phyloP scores from a whole-genome alignment of 1,140 invertebrate genomes.

The Drosophila ambigua region DNA sequence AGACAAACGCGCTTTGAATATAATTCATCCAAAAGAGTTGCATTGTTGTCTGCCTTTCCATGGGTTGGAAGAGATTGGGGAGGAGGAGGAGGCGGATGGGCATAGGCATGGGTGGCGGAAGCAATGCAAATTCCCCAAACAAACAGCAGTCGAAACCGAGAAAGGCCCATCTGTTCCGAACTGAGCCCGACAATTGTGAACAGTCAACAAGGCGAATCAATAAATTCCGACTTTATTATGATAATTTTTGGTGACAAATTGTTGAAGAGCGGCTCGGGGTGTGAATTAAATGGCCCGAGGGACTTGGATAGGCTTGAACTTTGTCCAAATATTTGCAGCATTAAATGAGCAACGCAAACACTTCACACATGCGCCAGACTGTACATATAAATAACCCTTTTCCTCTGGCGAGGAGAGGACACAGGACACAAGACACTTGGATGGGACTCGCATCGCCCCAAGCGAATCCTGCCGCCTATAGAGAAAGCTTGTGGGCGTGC shows the following conservation, averaged over 20 bases:
- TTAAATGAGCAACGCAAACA: constrained; percentile 77
- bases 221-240: constrained; percentile 70
- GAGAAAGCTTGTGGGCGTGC: constrained; percentile 18
- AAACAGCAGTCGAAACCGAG: constrained; percentile 52
- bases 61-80: constrained; percentile 19
- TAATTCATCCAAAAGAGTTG: constrained; percentile 74
- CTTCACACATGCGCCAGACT: constrained; percentile 64
- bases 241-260: constrained; percentile 74
- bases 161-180: constrained; percentile 39
- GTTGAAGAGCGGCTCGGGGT: constrained; percentile 15
- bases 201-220: constrained; percentile 77
- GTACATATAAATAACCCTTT: constrained; percentile 51
- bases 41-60: constrained; percentile 40
- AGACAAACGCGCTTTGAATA: constrained; percentile 81
- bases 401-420: neutral
- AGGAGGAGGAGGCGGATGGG: neutral
- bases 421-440: neutral
- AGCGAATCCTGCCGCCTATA: neutral
- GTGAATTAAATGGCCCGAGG: neutral
- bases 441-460: neutral
- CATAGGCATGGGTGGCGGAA: neutral
- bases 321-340: constrained; percentile 76
- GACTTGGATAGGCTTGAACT: constrained; percentile 34
- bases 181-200: constrained; percentile 48
- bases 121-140: constrained; percentile 71